phyloP scores from a whole-genome alignment of 2,113 vertebrate genomes.

The Syrrhaptes paradoxus region DNA sequence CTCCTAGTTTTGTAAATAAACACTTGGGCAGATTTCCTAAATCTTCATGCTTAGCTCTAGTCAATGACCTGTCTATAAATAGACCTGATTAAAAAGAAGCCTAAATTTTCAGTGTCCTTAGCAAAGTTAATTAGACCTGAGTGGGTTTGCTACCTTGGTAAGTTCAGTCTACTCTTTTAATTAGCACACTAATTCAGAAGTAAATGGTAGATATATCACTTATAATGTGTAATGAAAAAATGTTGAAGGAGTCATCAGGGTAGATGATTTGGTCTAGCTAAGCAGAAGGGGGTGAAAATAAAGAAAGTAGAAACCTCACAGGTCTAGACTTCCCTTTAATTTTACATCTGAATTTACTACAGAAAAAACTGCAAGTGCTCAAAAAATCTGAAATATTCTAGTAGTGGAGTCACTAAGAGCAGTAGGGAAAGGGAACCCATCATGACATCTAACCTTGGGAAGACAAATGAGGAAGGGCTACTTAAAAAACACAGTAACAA shows the following conservation, averaged over 20 bases:
- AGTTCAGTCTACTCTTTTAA: background rate
- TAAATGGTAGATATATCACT: background rate
- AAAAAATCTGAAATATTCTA: background rate
- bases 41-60: background rate
- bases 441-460: background rate
- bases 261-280: background rate
- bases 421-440: background rate
- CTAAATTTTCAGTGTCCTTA: background rate
- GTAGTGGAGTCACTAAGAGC: background rate
- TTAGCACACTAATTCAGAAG: background rate
- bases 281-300: background rate
- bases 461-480: background rate
- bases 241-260: background rate
- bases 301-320: background rate
- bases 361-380: background rate
- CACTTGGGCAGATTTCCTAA: background rate
- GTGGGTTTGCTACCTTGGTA: background rate
- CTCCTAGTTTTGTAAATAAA: conserved; percentile 10
- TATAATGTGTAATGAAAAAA: background rate
- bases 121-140: conserved; percentile 34
- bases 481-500: background rate
- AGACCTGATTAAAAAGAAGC: background rate
- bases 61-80: background rate
- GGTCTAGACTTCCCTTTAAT: background rate
- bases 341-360: background rate